Percentiles rank a stretch among this genome's conserved stretches.
Evolutionary conservation across 2,113 vertebrate species (phyloP).

Genomic region (Galemys pyrenaicus): DNA sequence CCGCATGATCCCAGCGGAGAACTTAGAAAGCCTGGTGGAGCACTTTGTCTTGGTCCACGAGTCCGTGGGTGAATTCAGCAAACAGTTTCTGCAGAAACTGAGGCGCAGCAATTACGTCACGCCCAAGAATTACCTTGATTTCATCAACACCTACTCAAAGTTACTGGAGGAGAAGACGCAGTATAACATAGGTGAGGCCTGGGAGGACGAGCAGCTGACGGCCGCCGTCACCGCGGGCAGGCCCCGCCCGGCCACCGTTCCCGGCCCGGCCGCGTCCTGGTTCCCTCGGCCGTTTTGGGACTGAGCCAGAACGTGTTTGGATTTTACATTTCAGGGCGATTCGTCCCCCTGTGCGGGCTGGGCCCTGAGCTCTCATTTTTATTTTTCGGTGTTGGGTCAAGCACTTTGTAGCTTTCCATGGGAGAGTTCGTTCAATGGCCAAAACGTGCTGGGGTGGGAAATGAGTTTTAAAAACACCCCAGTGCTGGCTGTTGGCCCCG

Average conservation of each 20-base stretch:
- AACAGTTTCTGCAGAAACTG: constrained; percentile 92
- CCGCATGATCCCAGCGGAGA: constrained; percentile 86
- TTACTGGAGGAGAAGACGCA: constrained; percentile 93
- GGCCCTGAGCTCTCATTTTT: not conserved
- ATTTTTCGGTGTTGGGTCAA: not conserved
- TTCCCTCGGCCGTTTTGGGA: fast-evolving
- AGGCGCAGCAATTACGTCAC: constrained; percentile 94
- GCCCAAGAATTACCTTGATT: constrained; percentile 97
- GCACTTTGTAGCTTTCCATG: not conserved
- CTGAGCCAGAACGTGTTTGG: fast-evolving
- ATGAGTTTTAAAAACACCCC: not conserved
- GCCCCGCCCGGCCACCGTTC: too few species aligned
- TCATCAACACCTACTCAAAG: constrained; percentile 91
- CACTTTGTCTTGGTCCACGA: constrained; percentile 93
- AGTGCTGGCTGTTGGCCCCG: not conserved
- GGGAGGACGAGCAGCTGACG: fast-evolving
- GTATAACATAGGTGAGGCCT: constrained; percentile 89
- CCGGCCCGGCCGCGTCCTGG: not conserved
- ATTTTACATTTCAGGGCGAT: not conserved
- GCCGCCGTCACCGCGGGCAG: too few species aligned
- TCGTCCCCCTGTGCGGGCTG: not conserved
- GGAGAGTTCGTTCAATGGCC: not conserved
- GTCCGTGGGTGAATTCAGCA: constrained; percentile 92
- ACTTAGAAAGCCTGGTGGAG: constrained; percentile 83
- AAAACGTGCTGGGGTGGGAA: fast-evolving